These are phyloP conservation scores for Dioctria rufipes DNA, from an alignment of 2,888 invertebrate species.

Conservation along the genomic window DNA sequence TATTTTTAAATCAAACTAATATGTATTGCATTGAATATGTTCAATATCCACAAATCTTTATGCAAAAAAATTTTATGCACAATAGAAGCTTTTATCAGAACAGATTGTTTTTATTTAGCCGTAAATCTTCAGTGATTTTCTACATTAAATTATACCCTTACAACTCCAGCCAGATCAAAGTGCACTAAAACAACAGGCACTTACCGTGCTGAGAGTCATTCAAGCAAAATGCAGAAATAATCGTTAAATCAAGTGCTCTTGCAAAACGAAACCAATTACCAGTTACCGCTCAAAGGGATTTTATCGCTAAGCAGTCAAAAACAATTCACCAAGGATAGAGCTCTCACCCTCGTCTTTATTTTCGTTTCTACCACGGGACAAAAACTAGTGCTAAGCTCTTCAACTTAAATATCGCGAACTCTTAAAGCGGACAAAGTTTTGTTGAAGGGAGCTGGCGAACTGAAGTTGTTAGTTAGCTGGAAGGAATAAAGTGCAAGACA, in stretches of 20 bases:
- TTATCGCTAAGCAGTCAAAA: slow-evolving; percentile 42
- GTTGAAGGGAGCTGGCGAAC: background rate
- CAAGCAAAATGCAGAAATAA: slow-evolving; percentile 37
- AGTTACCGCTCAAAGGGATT: slow-evolving; percentile 35
- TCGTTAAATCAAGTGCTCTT: slow-evolving; percentile 38
- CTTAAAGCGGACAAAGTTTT: background rate
- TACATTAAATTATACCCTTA: no score
- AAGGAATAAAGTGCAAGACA: slow-evolving; percentile 33
- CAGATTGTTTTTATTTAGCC: no score
- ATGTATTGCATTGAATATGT: no score
- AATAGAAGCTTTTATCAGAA: no score
- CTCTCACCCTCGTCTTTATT: background rate
- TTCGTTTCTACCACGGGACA: background rate
- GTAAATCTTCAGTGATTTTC: no score
- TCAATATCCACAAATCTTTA: no score
- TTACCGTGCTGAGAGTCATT: slow-evolving; percentile 31
- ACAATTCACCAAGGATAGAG: slow-evolving; percentile 37
- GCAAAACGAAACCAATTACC: slow-evolving; percentile 46
- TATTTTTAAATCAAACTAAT: no score
- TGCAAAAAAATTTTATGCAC: no score
- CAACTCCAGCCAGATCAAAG: background rate
- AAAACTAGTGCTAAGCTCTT: slow-evolving; percentile 10
- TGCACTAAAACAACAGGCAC: background rate
- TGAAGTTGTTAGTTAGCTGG: background rate
- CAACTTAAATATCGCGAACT: slow-evolving; percentile 12